Evolutionary conservation across 2,797 vertebrate genomes (phyloP).

Genomic region (Sebastes variabilis): DNA sequence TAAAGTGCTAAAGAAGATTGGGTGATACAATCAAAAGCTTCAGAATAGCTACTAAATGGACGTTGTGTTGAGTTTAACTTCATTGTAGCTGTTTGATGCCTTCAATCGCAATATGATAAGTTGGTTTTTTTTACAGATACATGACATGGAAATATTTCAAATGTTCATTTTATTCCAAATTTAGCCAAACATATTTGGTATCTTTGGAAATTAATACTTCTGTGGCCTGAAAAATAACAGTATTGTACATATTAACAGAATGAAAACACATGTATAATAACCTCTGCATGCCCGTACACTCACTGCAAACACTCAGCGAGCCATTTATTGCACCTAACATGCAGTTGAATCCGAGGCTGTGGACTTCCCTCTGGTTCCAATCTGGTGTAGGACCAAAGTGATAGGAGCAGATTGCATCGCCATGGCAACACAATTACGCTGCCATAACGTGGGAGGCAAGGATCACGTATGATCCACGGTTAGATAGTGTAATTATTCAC

Average conservation of each 20-base stretch:
- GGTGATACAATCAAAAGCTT: neutral
- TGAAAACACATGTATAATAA: neutral
- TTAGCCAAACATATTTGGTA: neutral
- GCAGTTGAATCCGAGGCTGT: conserved; percentile 12
- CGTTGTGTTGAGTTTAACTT: neutral
- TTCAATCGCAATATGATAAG: neutral
- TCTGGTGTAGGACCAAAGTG: conserved; percentile 62
- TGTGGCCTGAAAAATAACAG: neutral
- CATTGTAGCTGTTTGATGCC: neutral
- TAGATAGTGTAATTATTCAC: conserved; percentile 75
- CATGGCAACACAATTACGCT: conserved; percentile 82
- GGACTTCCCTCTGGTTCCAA: conserved; percentile 55
- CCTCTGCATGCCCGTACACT: neutral
- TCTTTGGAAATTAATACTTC: neutral
- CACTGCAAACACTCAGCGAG: neutral
- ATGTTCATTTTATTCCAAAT: neutral
- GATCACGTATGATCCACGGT: conserved; percentile 77
- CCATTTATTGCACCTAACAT: neutral
- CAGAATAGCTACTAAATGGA: neutral
- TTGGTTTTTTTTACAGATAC: neutral
- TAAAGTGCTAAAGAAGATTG: neutral
- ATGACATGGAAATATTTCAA: neutral
- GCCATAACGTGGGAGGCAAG: conserved; percentile 79
- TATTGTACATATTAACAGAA: neutral
- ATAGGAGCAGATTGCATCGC: conserved; percentile 79